A percentile compares a stretch with the other conserved stretches of the same genome.
Conservation (phyloP, 64 coral and sea anemone genomes). For the Hydrozoanthus tunicans region DNA sequence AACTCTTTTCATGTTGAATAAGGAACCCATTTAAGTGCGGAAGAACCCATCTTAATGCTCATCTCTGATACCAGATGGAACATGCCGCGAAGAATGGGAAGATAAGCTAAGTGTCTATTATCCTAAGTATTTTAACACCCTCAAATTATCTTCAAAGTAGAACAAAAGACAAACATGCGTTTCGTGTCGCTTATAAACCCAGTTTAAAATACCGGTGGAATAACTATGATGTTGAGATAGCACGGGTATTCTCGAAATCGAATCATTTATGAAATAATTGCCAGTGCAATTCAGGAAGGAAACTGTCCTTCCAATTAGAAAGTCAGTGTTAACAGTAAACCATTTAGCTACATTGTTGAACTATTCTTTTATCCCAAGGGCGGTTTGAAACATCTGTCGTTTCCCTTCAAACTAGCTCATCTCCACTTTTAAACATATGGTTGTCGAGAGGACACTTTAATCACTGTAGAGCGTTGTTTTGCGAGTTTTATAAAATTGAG, state of each 20-base stretch:
- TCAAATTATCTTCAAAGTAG: slow-evolving; percentile 33
- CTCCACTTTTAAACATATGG: slow-evolving; percentile 45
- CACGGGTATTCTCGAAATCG: neutral
- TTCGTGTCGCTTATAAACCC: neutral
- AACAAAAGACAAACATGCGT: neutral
- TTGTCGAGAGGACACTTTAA: too few species aligned
- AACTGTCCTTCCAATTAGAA: neutral
- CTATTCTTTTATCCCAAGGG: slow-evolving; percentile 20
- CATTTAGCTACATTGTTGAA: slow-evolving; percentile 14
- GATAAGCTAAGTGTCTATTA: slow-evolving; percentile 53
- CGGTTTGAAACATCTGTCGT: slow-evolving; percentile 45
- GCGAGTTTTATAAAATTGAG: too few species aligned
- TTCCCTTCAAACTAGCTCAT: slow-evolving; percentile 4
- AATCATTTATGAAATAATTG: neutral
- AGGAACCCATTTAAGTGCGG: slow-evolving; percentile 22
- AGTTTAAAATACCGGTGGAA: neutral
- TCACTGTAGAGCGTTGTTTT: too few species aligned
- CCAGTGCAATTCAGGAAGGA: neutral
- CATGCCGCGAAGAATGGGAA: slow-evolving; percentile 22
- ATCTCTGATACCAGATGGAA: slow-evolving; percentile 55
- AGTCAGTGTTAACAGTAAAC: slow-evolving; percentile 28
- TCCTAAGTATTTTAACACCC: slow-evolving; percentile 59
- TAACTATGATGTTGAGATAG: neutral
- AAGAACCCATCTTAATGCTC: slow-evolving; percentile 34
- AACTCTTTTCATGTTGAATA: neutral